These are phyloP conservation scores for Taphrorychus bicolor DNA, from an alignment of 2,888 invertebrate species.

Conservation along the genomic window DNA sequence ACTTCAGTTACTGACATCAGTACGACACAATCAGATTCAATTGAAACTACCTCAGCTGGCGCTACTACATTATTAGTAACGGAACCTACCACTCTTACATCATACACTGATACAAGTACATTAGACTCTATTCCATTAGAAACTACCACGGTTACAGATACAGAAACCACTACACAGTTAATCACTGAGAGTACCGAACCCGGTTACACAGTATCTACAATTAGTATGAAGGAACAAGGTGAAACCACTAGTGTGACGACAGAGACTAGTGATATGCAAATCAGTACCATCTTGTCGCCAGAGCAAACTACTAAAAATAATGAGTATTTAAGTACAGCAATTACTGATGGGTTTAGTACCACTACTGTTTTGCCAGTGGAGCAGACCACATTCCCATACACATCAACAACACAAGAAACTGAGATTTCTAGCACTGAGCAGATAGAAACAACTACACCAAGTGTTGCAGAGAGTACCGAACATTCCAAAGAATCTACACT, in stretches of 20 bases:
- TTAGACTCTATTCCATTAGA: not conserved
- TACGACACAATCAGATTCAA: not conserved
- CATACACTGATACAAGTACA: not conserved
- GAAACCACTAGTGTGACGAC: no score
- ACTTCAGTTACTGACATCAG: not conserved
- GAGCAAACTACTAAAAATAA: not conserved
- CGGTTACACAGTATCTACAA: no score
- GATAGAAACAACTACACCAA: conserved; percentile 27
- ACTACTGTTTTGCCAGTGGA: no score
- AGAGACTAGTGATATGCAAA: no score
- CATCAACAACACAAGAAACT: no score
- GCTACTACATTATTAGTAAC: not conserved
- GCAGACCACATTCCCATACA: no score
- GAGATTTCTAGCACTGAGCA: not conserved
- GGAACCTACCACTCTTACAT: not conserved
- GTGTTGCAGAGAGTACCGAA: conserved; percentile 21
- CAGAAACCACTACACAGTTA: no score
- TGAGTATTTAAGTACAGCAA: no score
- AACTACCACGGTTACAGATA: not conserved
- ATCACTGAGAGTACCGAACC: no score
- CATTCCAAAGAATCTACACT: not conserved
- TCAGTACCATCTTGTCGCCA: not conserved
- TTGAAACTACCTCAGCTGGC: not conserved
- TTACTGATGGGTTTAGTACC: no score
- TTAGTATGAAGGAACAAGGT: no score